Evolutionary conservation across 2,113 vertebrate genomes (phyloP).

Genomic region (Uropsilus gracilis): DNA sequence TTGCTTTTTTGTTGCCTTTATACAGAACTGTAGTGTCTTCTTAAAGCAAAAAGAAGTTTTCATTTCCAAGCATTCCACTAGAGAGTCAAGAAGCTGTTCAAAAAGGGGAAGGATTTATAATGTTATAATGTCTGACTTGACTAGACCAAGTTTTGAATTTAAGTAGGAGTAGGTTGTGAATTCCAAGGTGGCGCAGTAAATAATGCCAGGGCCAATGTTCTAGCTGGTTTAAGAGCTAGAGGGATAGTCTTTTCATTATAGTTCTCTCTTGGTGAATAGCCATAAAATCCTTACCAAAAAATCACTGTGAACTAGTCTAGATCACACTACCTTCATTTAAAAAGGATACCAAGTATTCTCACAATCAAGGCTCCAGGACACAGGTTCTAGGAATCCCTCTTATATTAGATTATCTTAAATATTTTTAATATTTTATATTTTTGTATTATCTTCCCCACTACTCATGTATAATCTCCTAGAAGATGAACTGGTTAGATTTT

Average conservation of each 20-base stretch:
- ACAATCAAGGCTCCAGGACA: background rate
- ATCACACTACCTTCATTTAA: background rate
- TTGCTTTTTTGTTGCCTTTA: background rate
- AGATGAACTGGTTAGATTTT: background rate
- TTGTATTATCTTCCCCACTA: background rate
- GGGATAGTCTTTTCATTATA: background rate
- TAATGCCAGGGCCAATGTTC: background rate
- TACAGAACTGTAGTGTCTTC: background rate
- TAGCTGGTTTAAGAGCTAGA: background rate
- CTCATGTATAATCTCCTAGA: background rate
- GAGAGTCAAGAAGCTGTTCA: background rate
- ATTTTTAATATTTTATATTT: background rate
- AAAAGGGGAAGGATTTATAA: background rate
- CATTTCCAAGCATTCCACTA: background rate
- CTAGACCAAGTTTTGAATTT: background rate
- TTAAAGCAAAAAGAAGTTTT: background rate
- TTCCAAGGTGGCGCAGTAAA: background rate
- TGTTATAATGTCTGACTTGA: background rate
- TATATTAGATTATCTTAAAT: background rate
- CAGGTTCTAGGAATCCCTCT: background rate
- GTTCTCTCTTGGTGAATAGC: background rate
- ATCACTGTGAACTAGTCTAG: fast-evolving
- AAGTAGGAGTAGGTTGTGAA: background rate
- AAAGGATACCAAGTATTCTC: background rate
- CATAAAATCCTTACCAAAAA: background rate